phyloP scores from a whole-genome alignment of 2,797 vertebrate genomes.

The Champsocephalus esox region DNA sequence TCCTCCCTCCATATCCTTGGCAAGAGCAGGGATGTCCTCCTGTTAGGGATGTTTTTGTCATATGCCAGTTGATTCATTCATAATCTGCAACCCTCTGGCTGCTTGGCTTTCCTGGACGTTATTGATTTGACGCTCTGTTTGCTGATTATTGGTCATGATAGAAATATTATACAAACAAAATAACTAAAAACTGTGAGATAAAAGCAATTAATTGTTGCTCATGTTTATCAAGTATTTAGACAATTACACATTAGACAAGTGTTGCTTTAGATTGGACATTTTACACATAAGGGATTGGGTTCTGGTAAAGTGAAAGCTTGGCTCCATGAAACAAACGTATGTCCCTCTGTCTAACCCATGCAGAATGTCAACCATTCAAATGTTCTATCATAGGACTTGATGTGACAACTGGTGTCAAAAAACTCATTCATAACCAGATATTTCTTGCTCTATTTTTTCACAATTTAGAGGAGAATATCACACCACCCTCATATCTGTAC shows the following conservation, averaged over 20 bases:
- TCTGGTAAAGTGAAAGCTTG: conserved; percentile 9
- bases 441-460: background rate
- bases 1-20: conserved; percentile 43
- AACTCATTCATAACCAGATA: background rate
- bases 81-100: conserved; percentile 1
- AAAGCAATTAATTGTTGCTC: background rate
- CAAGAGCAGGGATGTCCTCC: conserved; percentile 30
- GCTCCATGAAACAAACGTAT: conserved; percentile 5
- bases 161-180: conserved; percentile 1
- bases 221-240: conserved; percentile 7
- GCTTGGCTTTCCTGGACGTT: conserved; percentile 12
- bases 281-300: background rate
- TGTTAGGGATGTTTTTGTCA: conserved; percentile 60
- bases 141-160: conserved; percentile 14
- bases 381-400: background rate
- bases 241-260: background rate
- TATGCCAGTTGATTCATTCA: conserved; percentile 39
- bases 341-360: background rate
- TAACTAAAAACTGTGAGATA: background rate
- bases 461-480: background rate
- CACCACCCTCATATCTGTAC: background rate
- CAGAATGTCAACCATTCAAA: background rate
- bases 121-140: conserved; percentile 15
- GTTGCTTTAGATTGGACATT: conserved; percentile 11
- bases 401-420: conserved; percentile 3